Percentiles rank a stretch among this genome's conserved stretches.
phyloP scores from a whole-genome alignment of 2,888 invertebrate species.

The Coleophora flavipennella region DNA sequence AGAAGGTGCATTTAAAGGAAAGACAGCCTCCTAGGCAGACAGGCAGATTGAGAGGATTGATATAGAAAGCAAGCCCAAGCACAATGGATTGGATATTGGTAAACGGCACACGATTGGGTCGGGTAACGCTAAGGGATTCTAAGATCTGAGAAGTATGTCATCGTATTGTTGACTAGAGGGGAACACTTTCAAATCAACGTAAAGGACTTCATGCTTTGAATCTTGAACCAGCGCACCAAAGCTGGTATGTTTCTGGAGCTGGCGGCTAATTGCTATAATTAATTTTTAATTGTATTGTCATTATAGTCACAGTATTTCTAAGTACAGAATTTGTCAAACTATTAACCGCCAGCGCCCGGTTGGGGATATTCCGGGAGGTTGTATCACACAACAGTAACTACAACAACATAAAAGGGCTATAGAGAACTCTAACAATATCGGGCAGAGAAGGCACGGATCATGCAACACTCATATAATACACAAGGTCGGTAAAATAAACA shows the following conservation, averaged over 20 bases:
- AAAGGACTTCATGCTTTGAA: slow-evolving; percentile 63
- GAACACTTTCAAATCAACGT: slow-evolving; percentile 38
- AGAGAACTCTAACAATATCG: slow-evolving; percentile 60
- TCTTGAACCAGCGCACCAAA: slow-evolving; percentile 36
- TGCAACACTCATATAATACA: slow-evolving; percentile 62
- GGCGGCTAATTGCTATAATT: slow-evolving; percentile 50
- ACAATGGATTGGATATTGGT: slow-evolving; percentile 46
- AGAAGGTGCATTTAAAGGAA: slow-evolving; percentile 50
- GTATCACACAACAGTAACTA: slow-evolving; percentile 55
- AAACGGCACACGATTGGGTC: slow-evolving; percentile 46
- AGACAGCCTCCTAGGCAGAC: slow-evolving; percentile 38
- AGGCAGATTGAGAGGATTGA: slow-evolving; percentile 38
- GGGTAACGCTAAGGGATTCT: slow-evolving; percentile 49
- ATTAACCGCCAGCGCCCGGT: slow-evolving; percentile 64
- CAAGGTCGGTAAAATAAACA: slow-evolving; percentile 22
- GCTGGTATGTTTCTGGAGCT: slow-evolving; percentile 43
- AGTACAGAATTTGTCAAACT: slow-evolving; percentile 18
- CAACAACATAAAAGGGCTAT: slow-evolving; percentile 68
- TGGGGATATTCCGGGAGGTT: slow-evolving; percentile 33
- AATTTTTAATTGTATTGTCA: no score
- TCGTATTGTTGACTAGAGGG: slow-evolving; percentile 41
- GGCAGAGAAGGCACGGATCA: slow-evolving; percentile 70
- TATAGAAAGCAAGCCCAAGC: slow-evolving; percentile 68
- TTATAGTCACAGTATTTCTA: no score
- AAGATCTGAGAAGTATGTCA: slow-evolving; percentile 45